These are phyloP conservation scores for Strix aluco DNA, from an alignment of 2,113 vertebrate species.

Conservation along the genomic window DNA sequence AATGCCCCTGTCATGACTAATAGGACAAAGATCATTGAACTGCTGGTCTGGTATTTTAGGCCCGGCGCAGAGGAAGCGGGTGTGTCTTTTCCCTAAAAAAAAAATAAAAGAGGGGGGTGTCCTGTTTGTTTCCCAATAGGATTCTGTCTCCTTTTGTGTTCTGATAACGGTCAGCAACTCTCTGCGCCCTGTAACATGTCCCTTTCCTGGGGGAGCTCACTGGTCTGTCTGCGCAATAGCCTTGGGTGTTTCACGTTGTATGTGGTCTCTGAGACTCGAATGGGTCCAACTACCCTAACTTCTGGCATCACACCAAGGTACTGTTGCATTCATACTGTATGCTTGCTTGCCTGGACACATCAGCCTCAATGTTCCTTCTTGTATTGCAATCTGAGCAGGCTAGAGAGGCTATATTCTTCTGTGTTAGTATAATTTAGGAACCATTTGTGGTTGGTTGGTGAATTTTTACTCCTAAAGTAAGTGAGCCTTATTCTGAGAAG, in stretches of 20 bases:
- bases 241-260: background rate
- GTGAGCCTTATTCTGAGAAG: background rate
- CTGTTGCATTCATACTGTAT: background rate
- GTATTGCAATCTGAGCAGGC: background rate
- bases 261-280: background rate
- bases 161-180: background rate
- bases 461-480: background rate
- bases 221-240: background rate
- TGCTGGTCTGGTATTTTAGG: background rate
- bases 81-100: background rate
- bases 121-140: background rate
- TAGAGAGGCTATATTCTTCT: background rate
- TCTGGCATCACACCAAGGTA: background rate
- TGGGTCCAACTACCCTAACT: background rate
- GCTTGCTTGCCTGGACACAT: background rate
- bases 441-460: background rate
- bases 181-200: accelerated
- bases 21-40: background rate
- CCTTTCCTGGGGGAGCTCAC: background rate
- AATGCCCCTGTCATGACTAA: conserved; percentile 24
- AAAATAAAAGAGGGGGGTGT: background rate
- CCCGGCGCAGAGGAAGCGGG: background rate
- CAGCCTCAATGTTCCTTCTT: background rate
- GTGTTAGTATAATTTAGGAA: background rate
- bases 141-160: background rate